Conservation (phyloP, 2,797 vertebrate genomes). For the Aplochiton taeniatus region DNA sequence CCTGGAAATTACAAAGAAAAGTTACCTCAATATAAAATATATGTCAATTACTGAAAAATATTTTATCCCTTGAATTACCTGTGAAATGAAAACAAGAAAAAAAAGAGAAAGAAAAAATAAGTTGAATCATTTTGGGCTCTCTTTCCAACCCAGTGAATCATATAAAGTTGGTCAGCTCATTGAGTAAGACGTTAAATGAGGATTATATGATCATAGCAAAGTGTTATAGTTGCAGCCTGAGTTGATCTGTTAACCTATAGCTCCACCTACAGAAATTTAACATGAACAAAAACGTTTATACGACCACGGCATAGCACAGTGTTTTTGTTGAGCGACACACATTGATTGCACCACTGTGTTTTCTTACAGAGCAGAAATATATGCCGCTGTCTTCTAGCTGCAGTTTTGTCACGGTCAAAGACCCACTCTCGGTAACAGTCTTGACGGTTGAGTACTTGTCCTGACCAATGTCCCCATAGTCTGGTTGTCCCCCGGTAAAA, state of each 20-base stretch:
- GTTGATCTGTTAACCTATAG: too few species aligned
- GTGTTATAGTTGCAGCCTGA: too few species aligned
- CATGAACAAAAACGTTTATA: too few species aligned
- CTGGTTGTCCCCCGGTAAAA: not conserved
- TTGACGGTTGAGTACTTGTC: not conserved
- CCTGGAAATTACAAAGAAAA: not conserved
- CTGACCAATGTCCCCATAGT: conserved; percentile 1
- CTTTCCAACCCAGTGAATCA: not conserved
- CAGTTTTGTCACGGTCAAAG: conserved; percentile 3
- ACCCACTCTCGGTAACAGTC: not conserved
- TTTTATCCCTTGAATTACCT: conserved; percentile 26
- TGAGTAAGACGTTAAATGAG: not conserved
- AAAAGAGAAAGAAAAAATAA: conserved; percentile 3
- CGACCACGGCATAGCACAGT: too few species aligned
- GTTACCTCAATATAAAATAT: not conserved
- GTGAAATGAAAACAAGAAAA: conserved; percentile 23
- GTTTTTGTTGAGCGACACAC: too few species aligned
- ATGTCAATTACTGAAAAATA: conserved; percentile 7
- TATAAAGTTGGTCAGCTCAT: not conserved
- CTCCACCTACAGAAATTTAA: too few species aligned
- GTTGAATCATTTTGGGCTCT: not conserved
- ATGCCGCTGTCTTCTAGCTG: conserved; percentile 7
- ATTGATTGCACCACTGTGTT: conserved; percentile 20
- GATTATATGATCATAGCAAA: not conserved
- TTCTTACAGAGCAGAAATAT: conserved; percentile 19